Conservation (phyloP, 2,888 invertebrate species). For the Nemoura dubitans region DNA sequence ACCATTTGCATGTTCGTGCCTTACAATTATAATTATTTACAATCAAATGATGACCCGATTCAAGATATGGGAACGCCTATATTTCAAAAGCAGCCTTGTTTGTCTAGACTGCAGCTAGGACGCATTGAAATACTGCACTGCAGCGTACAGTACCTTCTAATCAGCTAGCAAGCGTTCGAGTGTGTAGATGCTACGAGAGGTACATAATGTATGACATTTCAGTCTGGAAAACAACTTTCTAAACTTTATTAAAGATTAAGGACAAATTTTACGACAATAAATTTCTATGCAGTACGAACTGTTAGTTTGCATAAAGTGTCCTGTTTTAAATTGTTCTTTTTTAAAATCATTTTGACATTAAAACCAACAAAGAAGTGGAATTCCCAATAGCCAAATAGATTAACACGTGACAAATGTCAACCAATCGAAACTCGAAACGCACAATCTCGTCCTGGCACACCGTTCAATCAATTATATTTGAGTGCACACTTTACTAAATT, state of each 20-base stretch:
- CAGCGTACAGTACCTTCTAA: neutral
- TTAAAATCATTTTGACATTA: too few species aligned
- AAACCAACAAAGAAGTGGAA: neutral
- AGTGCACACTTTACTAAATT: neutral
- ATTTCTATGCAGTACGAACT: neutral
- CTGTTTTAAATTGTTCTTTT: neutral
- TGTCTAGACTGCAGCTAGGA: neutral
- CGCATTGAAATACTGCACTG: neutral
- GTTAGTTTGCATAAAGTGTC: neutral
- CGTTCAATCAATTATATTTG: neutral
- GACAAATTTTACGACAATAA: neutral
- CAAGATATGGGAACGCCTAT: neutral
- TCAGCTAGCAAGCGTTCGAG: neutral
- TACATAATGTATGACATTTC: neutral
- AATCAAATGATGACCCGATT: slow-evolving; percentile 10
- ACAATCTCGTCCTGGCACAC: neutral
- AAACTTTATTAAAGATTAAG: slow-evolving; percentile 19
- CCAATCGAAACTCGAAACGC: neutral
- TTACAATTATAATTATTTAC: neutral
- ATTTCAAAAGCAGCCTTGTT: neutral
- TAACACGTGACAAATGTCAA: neutral
- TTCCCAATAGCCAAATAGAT: neutral
- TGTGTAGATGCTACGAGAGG: neutral
- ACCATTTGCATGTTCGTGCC: neutral
- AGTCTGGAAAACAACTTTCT: neutral